Conservation (phyloP, 2,113 vertebrate genomes). For the Dissostichus mawsoni region DNA sequence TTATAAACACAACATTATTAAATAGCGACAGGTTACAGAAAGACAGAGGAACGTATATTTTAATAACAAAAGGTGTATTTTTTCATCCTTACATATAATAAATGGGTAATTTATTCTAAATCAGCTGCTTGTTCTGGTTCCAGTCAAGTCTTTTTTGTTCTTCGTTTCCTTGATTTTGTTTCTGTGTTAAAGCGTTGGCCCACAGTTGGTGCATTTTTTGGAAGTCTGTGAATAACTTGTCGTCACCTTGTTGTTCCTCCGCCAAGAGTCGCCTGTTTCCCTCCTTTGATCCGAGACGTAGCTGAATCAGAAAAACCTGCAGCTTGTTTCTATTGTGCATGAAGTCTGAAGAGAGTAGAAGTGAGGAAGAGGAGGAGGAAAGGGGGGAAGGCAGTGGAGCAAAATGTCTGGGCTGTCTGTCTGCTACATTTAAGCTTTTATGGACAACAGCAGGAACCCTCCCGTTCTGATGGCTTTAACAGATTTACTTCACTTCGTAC, state of each 20-base stretch:
- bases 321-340: conserved; percentile 47
- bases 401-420: conserved; percentile 50
- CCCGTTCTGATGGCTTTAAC: conserved; percentile 67
- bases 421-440: conserved; percentile 65
- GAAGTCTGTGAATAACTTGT: conserved; percentile 21
- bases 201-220: conserved; percentile 3
- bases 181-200: not conserved
- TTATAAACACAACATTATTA: too few species aligned
- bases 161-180: conserved; percentile 1
- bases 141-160: not conserved
- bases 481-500: conserved; percentile 56
- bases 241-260: conserved; percentile 26
- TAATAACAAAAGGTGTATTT: too few species aligned
- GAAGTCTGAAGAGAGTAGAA: conserved; percentile 40
- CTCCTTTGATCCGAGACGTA: conserved; percentile 45
- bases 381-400: conserved; percentile 20
- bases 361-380: not conserved
- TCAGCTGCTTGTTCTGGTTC: too few species aligned
- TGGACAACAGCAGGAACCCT: conserved; percentile 63
- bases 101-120: too few species aligned
- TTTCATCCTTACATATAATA: too few species aligned
- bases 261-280: conserved; percentile 7
- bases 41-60: too few species aligned
- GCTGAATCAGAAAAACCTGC: conserved; percentile 62
- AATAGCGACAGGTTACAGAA: too few species aligned